phyloP scores from a whole-genome alignment of 2,113 vertebrate genomes.

The Aldabrachelys gigantea region DNA sequence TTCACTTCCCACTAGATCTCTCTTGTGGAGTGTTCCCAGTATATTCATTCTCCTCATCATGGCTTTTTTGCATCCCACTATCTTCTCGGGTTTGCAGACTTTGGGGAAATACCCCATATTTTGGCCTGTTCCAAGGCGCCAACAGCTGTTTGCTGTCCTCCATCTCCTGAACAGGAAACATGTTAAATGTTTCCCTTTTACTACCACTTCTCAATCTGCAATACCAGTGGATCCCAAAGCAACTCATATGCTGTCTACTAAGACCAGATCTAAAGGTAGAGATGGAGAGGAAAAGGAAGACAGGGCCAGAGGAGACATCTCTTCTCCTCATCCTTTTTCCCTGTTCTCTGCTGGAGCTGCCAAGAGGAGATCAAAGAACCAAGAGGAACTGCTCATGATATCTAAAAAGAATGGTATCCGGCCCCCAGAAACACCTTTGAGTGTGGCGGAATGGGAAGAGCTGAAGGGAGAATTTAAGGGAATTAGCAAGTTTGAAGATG shows the following conservation, averaged over 20 bases:
- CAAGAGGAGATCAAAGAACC: slow-evolving; percentile 74
- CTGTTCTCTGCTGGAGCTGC: slow-evolving; percentile 86
- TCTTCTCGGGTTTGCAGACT: slow-evolving; percentile 46
- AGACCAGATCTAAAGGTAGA: slow-evolving; percentile 33
- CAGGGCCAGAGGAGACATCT: background rate
- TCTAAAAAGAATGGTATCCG: background rate
- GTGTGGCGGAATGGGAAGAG: slow-evolving; percentile 83
- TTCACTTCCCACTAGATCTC: background rate
- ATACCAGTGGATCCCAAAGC: slow-evolving; percentile 48
- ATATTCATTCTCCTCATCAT: slow-evolving; percentile 50
- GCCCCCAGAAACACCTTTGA: slow-evolving; percentile 84
- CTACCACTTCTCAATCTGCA: slow-evolving; percentile 1
- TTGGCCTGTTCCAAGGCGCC: slow-evolving; percentile 11
- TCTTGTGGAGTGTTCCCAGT: background rate
- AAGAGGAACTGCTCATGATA: background rate
- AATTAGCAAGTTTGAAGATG: slow-evolving; percentile 78
- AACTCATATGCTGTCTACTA: background rate
- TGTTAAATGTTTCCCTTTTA: slow-evolving; percentile 53
- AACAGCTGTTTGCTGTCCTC: background rate
- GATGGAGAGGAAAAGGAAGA: background rate
- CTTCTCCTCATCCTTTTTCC: slow-evolving; percentile 37
- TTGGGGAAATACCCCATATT: slow-evolving; percentile 47
- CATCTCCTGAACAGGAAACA: background rate
- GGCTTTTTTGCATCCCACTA: slow-evolving; percentile 51
- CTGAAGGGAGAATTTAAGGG: slow-evolving; percentile 73